phyloP scores from a whole-genome alignment of 2,797 vertebrate genomes.

The Xerus rutilus region DNA sequence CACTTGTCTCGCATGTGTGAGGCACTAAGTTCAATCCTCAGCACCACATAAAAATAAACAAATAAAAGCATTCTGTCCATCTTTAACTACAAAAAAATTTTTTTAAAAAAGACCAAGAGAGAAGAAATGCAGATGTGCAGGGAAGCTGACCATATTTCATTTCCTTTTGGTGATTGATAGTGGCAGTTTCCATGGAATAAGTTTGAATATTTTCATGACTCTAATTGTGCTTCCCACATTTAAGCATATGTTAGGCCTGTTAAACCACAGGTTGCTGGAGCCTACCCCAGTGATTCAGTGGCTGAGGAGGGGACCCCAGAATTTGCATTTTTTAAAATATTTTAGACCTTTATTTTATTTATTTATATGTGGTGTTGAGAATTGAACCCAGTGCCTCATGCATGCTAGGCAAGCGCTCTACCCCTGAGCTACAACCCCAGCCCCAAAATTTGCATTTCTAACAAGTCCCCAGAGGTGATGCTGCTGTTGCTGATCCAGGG shows the following conservation, averaged over 20 bases:
- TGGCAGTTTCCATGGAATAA: slow-evolving; percentile 18
- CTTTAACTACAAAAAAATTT: too few species aligned
- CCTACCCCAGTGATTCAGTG: background rate
- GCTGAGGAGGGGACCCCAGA: background rate
- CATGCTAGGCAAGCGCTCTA: too few species aligned
- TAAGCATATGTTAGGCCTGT: background rate
- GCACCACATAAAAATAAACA: too few species aligned
- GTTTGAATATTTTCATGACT: slow-evolving; percentile 49
- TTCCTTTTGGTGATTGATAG: background rate
- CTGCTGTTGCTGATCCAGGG: background rate
- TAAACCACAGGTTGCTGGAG: slow-evolving; percentile 1
- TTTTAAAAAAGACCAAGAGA: background rate
- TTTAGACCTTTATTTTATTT: too few species aligned
- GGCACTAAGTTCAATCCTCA: too few species aligned
- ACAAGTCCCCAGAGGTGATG: slow-evolving; percentile 27
- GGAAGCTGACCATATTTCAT: slow-evolving; percentile 19
- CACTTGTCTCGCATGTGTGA: too few species aligned
- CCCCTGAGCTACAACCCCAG: too few species aligned
- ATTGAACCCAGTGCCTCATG: too few species aligned
- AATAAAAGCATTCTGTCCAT: too few species aligned
- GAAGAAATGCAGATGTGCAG: background rate
- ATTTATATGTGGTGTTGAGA: too few species aligned
- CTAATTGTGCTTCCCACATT: slow-evolving; percentile 1
- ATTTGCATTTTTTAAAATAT: slow-evolving; percentile 15
- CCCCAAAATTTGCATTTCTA: slow-evolving; percentile 30